Conservation (phyloP, 2,113 vertebrate species). For the Dasyurus viverrinus region DNA sequence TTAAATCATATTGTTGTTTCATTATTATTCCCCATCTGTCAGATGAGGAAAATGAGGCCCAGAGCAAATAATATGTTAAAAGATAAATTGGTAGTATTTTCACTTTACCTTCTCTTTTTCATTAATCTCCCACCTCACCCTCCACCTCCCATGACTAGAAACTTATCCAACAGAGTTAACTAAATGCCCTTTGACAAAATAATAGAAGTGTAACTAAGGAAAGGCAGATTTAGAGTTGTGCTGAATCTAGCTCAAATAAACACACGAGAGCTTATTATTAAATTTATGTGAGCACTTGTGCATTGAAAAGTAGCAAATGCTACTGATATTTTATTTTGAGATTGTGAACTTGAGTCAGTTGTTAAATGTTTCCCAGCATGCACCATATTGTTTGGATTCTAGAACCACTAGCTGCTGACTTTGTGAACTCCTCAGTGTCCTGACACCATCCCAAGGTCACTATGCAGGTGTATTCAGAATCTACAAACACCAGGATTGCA, state of each 20-base stretch:
- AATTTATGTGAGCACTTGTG: not conserved
- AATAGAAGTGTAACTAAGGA: not conserved
- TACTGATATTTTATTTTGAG: not conserved
- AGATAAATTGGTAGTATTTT: not conserved
- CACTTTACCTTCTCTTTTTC: not conserved
- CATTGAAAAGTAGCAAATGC: not conserved
- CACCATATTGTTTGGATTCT: not conserved
- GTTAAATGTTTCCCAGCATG: not conserved
- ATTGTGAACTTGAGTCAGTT: not conserved
- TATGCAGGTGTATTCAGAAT: not conserved
- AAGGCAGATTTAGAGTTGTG: not conserved
- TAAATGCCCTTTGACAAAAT: not conserved
- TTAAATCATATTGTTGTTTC: not conserved
- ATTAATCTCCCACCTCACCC: not conserved
- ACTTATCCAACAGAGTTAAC: not conserved
- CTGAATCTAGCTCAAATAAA: not conserved
- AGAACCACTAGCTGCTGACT: not conserved
- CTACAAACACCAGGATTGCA: not conserved
- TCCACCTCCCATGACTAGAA: not conserved
- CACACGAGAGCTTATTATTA: not conserved
- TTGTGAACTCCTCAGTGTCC: not conserved
- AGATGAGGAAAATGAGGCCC: slow-evolving; percentile 33
- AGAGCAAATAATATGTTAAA: not conserved
- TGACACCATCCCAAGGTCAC: not conserved
- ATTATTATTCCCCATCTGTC: not conserved